These are phyloP conservation scores for Lochmaea capreae DNA, from an alignment of 2,888 invertebrate genomes.

Conservation along the genomic window DNA sequence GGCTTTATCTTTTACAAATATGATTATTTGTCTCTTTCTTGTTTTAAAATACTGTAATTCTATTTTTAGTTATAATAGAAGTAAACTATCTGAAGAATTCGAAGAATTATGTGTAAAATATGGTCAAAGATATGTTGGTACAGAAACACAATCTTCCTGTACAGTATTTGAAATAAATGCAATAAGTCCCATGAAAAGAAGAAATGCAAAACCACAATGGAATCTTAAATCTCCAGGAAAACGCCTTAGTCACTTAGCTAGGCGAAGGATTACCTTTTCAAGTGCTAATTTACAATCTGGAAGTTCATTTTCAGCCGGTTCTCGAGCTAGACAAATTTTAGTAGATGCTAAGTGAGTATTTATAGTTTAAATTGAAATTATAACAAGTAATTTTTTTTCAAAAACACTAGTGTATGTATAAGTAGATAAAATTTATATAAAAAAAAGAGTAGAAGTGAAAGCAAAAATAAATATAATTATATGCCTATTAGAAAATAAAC, in stretches of 20 bases:
- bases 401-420: too few relatives aligned
- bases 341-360: slow-evolving; percentile 74
- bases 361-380: not conserved
- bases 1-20: not conserved
- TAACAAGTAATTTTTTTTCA: not conserved
- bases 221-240: slow-evolving; percentile 78
- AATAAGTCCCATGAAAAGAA: slow-evolving; percentile 72
- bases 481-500: too few relatives aligned
- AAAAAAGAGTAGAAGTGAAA: too few relatives aligned
- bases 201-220: slow-evolving; percentile 67
- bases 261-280: slow-evolving; percentile 80
- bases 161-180: slow-evolving; percentile 72
- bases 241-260: slow-evolving; percentile 81
- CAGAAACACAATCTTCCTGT: slow-evolving; percentile 78
- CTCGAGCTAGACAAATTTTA: slow-evolving; percentile 70
- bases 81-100: slow-evolving; percentile 76
- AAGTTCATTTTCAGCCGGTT: slow-evolving; percentile 62
- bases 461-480: too few relatives aligned
- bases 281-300: slow-evolving; percentile 73
- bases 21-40: not conserved
- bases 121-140: slow-evolving; percentile 78
- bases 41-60: slow-evolving; percentile 4
- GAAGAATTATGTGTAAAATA: slow-evolving; percentile 76
- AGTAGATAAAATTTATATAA: too few relatives aligned
- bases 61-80: slow-evolving; percentile 76